Conservation (phyloP, 1,140 invertebrate species). For the Papilio polyxenes region DNA sequence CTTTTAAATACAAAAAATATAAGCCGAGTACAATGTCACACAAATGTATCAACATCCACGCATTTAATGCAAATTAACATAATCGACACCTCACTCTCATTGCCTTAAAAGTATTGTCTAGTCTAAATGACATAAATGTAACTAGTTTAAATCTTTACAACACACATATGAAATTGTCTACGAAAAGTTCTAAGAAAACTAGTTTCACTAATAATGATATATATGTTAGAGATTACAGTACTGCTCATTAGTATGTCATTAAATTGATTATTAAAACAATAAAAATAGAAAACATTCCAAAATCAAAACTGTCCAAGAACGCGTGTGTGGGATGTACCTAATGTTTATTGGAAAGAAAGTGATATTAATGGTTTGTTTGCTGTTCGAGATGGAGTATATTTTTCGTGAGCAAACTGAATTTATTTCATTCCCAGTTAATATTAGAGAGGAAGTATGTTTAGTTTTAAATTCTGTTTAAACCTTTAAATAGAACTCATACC, state of each 20-base stretch:
- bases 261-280: background rate
- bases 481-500: background rate
- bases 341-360: constrained; percentile 18
- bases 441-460: background rate
- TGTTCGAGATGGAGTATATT: background rate
- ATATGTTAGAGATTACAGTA: background rate
- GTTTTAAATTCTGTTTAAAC: background rate
- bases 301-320: background rate
- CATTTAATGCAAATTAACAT: too few relatives aligned
- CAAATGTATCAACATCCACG: too few relatives aligned
- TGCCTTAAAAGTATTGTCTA: background rate
- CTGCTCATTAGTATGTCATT: background rate
- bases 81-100: too few relatives aligned
- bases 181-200: background rate
- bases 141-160: background rate
- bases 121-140: background rate
- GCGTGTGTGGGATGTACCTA: constrained; percentile 1
- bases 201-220: background rate
- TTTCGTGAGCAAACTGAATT: background rate
- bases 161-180: background rate
- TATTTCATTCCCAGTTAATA: background rate
- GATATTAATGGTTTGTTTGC: background rate
- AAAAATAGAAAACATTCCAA: constrained; percentile 13
- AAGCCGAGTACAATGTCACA: too few relatives aligned
- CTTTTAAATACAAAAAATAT: too few relatives aligned